Conservation (phyloP, 2,113 vertebrate genomes). For the Hypomesus transpacificus region DNA sequence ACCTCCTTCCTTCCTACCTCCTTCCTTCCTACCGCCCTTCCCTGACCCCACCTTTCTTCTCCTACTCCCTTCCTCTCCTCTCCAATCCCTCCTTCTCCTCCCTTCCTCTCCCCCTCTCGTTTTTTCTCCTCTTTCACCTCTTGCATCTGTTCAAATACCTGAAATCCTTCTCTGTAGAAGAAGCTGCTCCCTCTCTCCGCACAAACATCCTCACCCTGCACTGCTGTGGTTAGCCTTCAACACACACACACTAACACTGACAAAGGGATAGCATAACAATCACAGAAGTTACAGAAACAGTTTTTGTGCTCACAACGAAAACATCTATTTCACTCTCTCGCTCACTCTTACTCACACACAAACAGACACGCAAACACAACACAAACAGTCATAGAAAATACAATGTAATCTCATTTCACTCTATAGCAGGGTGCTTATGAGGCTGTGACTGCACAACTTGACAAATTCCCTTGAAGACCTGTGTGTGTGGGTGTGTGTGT, state of each 20-base stretch:
- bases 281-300: background rate
- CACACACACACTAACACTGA: slow-evolving; percentile 10
- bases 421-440: no score
- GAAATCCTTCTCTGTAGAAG: slow-evolving; percentile 33
- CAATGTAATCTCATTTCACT: no score
- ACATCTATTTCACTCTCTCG: slow-evolving; percentile 26
- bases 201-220: slow-evolving; percentile 3
- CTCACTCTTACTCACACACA: slow-evolving; percentile 9
- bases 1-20: background rate
- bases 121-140: slow-evolving; percentile 17
- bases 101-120: slow-evolving; percentile 18
- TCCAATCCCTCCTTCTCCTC: slow-evolving; percentile 1
- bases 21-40: background rate
- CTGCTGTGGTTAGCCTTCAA: slow-evolving; percentile 6
- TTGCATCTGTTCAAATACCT: slow-evolving; percentile 43
- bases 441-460: no score
- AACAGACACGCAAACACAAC: slow-evolving; percentile 3
- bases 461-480: no score
- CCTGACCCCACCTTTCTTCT: background rate
- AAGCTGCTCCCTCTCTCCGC: slow-evolving; percentile 24
- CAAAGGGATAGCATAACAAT: background rate
- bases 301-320: background rate
- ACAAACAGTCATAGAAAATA: slow-evolving; percentile 6
- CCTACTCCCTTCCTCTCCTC: background rate
- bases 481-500: no score